These are phyloP conservation scores for Tenthredo scrophulariae DNA, from an alignment of 2,888 invertebrate genomes.

Conservation along the genomic window DNA sequence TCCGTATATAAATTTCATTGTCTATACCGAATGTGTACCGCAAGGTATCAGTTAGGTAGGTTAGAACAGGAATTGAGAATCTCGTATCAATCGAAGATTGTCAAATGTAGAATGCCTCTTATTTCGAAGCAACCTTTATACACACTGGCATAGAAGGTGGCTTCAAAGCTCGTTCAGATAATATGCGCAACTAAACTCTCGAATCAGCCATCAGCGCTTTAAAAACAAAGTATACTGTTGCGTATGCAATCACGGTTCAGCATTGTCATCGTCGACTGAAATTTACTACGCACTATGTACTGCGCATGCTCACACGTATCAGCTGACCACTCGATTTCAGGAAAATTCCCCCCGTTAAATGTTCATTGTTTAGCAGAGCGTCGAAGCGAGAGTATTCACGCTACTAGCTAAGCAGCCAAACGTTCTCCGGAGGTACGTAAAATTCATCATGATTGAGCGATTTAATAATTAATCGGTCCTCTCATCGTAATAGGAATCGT, in stretches of 20 bases:
- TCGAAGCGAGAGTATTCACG: conserved; percentile 78
- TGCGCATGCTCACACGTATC: conserved; percentile 60
- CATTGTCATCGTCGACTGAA: conserved; percentile 56
- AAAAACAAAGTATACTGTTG: conserved; percentile 60
- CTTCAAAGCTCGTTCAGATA: conserved; percentile 64
- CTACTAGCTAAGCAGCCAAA: conserved; percentile 68
- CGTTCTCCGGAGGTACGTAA: conserved; percentile 55
- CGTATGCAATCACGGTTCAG: conserved; percentile 38
- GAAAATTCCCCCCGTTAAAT: conserved; percentile 54
- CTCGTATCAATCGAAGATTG: conserved; percentile 46
- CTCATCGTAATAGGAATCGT: neutral
- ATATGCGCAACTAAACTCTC: conserved; percentile 58
- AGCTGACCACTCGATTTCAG: conserved; percentile 65
- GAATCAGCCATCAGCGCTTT: conserved; percentile 57
- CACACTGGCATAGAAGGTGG: conserved; percentile 95
- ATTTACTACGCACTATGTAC: conserved; percentile 60
- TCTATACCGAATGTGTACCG: neutral
- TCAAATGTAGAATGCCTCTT: conserved; percentile 34
- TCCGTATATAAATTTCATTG: conserved; percentile 79
- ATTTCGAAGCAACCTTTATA: conserved; percentile 86
- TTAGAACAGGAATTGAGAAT: conserved; percentile 27
- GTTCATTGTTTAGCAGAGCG: conserved; percentile 74
- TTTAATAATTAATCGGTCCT: neutral
- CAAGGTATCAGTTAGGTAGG: conserved; percentile 18
- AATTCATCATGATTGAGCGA: conserved; percentile 22